phyloP scores from a whole-genome alignment of 2,797 vertebrate genomes.

The Gallirallus australis region DNA sequence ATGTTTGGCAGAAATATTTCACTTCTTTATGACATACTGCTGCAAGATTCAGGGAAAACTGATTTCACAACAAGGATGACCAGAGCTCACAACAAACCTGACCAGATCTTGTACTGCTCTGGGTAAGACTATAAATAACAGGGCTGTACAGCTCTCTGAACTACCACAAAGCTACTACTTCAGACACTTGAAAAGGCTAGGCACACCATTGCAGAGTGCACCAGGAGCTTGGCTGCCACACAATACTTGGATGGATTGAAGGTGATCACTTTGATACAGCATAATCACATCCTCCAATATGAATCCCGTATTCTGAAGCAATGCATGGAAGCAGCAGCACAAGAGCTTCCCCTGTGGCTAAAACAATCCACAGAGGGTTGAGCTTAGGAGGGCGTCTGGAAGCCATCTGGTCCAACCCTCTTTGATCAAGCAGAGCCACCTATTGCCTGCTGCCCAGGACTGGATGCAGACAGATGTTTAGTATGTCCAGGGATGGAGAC shows the following conservation, averaged over 20 bases:
- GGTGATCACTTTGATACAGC: neutral
- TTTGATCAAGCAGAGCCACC: no score
- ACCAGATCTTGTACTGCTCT: neutral
- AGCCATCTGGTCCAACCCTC: no score
- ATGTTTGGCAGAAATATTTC: neutral
- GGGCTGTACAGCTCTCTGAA: neutral
- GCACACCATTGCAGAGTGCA: neutral
- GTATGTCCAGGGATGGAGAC: no score
- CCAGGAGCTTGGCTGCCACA: neutral
- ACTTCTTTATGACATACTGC: neutral
- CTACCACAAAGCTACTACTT: neutral
- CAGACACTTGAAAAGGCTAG: neutral
- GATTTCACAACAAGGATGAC: neutral
- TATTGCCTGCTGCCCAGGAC: no score
- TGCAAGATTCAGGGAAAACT: neutral
- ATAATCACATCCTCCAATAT: neutral
- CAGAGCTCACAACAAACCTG: neutral
- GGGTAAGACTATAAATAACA: neutral
- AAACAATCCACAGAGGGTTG: no score
- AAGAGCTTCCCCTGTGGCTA: neutral
- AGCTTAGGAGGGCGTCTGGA: neutral
- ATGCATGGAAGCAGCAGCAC: neutral
- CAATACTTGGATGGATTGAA: neutral
- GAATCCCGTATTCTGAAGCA: neutral
- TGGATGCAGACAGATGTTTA: no score